Conservation (phyloP, 2,797 vertebrate genomes). For the Cyclopterus lumpus region DNA sequence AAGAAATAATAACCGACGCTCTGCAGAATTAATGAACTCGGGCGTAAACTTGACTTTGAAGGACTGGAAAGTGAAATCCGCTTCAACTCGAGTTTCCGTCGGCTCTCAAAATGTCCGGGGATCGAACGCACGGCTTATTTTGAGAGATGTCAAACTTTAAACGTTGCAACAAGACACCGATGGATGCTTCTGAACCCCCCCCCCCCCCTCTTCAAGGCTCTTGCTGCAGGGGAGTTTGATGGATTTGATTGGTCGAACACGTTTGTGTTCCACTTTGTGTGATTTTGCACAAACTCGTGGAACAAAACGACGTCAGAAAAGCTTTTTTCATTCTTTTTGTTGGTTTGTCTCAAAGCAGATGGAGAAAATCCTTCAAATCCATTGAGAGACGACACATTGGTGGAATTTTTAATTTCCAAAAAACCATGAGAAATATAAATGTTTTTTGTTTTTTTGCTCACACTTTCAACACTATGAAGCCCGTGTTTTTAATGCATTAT, state of each 20-base stretch:
- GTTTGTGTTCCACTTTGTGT: neutral
- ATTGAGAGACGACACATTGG: neutral
- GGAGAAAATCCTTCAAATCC: conserved; percentile 13
- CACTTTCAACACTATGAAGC: neutral
- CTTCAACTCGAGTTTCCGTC: neutral
- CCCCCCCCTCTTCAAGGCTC: no score
- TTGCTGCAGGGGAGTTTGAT: neutral
- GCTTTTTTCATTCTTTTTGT: conserved; percentile 8
- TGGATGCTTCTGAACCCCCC: no score
- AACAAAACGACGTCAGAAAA: conserved; percentile 17
- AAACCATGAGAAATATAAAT: neutral
- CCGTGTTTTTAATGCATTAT: neutral
- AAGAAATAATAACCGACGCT: neutral
- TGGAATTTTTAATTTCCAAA: neutral
- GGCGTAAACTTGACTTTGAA: neutral
- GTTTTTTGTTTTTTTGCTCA: neutral
- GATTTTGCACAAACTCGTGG: conserved; percentile 25
- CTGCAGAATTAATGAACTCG: conserved; percentile 2
- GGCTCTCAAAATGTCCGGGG: no score
- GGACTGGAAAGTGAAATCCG: neutral
- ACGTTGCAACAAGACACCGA: no score
- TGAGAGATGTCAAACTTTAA: neutral
- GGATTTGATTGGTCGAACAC: conserved; percentile 23
- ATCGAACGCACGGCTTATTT: neutral
- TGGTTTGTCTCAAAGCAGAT: conserved; percentile 8